Base-by-base conservation (phyloP, 2,888 invertebrate genomes). In the Podabrus alpinus region DNA sequence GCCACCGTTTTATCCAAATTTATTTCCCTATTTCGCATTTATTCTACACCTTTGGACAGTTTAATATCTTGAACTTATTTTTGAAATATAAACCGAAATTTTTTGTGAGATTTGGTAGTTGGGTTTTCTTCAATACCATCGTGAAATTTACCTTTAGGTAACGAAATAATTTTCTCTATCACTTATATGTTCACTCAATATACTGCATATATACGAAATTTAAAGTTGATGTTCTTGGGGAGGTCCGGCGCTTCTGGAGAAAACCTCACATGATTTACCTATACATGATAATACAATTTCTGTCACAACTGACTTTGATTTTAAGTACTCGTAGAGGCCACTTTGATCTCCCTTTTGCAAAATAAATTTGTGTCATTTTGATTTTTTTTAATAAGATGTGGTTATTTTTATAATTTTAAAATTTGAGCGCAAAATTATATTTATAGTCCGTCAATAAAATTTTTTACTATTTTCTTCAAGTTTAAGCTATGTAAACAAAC, bases 221-320 rank as follows among this genome's bases (percentile, higher is more conserved):
- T 9, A 7, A 64, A 17, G 16, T 19, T 2, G 3, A 1, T n/a
- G n/a, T 7, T 3, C 1, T 21, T 69, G 21, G 78, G 74, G 74
- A 66, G 79, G 76, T 79, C 78, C 77, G 79, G 75, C 17, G 77
- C 77, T 79, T 76, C 79, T 78, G 72, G 78, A 78, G 79, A 74
- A 75, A 78, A 69, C 76, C 68, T 62, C 71, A 67, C 66, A 68
- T 73, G 61, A 76, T 73, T 73, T 69, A 74, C 71, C 75, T 76
- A 74, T 72, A 73, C 72, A 75, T 74, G 68, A 77, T 71, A 78
- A 77, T 72, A 76, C 72, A 72, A 64, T 69, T 69, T 73, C 69
- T 75, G 69, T 73, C 68, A 76, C 73, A 74, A 75, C 70, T 73
- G 73, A 66, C 73, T 72, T 77, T 77, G 76, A 78, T 77, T 78